These are phyloP conservation scores for Physeter macrocephalus DNA, from an alignment of 2,113 vertebrate genomes.

Conservation along the genomic window DNA sequence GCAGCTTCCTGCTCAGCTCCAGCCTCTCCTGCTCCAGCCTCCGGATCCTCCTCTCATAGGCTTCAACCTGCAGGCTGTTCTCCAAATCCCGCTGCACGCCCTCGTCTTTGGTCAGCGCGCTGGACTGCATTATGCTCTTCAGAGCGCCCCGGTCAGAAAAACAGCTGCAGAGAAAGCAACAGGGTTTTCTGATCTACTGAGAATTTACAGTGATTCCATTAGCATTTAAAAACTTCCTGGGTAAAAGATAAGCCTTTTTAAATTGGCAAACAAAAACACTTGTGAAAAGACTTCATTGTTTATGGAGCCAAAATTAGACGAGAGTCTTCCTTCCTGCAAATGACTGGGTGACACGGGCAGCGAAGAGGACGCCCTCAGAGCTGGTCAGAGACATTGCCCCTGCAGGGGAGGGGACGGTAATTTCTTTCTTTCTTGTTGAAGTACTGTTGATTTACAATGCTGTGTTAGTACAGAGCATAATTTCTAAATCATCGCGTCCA, in stretches of 20 bases:
- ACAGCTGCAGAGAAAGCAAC: conserved; percentile 78
- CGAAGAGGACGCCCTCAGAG: background rate
- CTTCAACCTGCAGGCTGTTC: conserved; percentile 88
- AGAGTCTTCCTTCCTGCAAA: background rate
- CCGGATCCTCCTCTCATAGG: conserved; percentile 90
- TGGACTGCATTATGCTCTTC: conserved; percentile 73
- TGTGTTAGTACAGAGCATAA: accelerated
- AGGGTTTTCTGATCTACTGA: background rate
- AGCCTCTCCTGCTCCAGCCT: conserved; percentile 95
- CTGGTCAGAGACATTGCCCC: background rate
- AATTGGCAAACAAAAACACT: background rate
- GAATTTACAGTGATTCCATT: accelerated
- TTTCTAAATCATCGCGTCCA: accelerated
- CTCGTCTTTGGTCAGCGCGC: conserved; percentile 71
- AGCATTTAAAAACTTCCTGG: background rate
- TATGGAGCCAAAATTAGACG: background rate
- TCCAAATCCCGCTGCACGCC: conserved; percentile 79
- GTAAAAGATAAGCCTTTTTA: background rate
- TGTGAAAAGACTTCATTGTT: background rate
- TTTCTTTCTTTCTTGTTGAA: background rate
- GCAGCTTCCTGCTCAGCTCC: conserved; percentile 92
- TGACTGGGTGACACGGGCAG: no score
- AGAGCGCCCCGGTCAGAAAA: conserved; percentile 90
- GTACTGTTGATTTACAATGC: background rate
- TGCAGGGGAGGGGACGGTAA: accelerated